A percentile compares a stretch with the other conserved stretches of the same genome.
phyloP scores from a whole-genome alignment of 2,888 invertebrate genomes.

The Teleiodes luculella region DNA sequence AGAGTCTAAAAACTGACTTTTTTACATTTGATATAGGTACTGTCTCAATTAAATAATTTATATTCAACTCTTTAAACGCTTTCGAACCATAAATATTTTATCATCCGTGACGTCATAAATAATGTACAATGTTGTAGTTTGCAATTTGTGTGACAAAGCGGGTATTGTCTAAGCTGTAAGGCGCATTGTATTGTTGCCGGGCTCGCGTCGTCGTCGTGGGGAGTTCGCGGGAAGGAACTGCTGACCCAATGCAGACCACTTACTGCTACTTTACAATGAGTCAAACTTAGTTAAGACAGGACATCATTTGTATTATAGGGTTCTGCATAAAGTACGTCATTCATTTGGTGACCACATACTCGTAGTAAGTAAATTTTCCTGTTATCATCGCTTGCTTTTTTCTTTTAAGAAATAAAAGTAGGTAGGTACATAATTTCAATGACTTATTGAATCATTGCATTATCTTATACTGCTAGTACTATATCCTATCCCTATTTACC shows the following conservation, averaged over 20 bases:
- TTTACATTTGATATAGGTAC: not conserved
- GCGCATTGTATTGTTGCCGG: constrained; percentile 20
- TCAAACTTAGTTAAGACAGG: not conserved
- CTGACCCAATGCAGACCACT: constrained; percentile 41
- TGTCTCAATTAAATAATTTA: constrained; percentile 17
- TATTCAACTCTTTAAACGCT: constrained; percentile 42
- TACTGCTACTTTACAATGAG: constrained; percentile 38
- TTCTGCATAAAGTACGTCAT: constrained; percentile 7
- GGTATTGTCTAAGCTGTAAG: constrained; percentile 21
- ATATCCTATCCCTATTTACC: too few species aligned
- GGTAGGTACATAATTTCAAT: too few species aligned
- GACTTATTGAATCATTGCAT: too few species aligned
- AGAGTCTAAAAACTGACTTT: too few species aligned
- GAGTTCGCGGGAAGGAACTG: constrained; percentile 1
- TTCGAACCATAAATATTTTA: constrained; percentile 27
- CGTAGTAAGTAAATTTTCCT: too few species aligned
- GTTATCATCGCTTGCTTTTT: too few species aligned
- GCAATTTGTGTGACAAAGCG: constrained; percentile 41
- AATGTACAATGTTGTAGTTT: constrained; percentile 63
- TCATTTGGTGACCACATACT: too few species aligned
- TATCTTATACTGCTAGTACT: too few species aligned
- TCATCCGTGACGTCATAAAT: constrained; percentile 38
- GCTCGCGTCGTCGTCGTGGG: not conserved
- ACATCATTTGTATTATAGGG: not conserved
- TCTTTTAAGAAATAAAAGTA: too few species aligned